These are phyloP conservation scores for Apocrypta bakeri DNA, from an alignment of 1,140 invertebrate genomes.

Conservation along the genomic window DNA sequence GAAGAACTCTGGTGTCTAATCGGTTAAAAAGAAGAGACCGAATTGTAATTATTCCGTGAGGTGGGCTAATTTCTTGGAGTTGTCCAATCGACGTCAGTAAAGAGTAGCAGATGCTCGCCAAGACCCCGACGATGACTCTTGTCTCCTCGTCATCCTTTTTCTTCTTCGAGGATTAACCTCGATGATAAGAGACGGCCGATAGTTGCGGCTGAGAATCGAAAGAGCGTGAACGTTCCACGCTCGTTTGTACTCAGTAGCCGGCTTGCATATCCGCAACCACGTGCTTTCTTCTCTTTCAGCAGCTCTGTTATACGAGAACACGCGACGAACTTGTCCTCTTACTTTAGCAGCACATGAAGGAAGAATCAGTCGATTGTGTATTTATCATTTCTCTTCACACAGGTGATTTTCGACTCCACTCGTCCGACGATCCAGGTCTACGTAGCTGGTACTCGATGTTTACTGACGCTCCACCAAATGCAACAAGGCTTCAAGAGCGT, in stretches of 20 bases:
- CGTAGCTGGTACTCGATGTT: background rate
- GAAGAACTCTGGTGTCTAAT: background rate
- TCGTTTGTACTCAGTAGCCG: background rate
- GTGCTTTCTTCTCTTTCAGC: slow-evolving; percentile 51
- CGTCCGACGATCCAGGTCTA: background rate
- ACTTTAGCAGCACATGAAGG: background rate
- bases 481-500: background rate
- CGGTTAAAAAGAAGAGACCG: background rate
- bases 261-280: slow-evolving; percentile 55
- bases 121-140: slow-evolving; percentile 47
- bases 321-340: slow-evolving; percentile 42
- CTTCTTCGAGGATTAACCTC: slow-evolving; percentile 8
- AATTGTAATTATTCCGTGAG: background rate
- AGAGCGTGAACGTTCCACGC: background rate
- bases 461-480: slow-evolving; percentile 25
- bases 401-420: background rate
- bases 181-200: background rate
- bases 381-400: slow-evolving; percentile 12
- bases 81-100: slow-evolving; percentile 41
- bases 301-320: slow-evolving; percentile 49
- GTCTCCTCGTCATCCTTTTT: slow-evolving; percentile 27
- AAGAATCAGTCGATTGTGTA: background rate
- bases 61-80: background rate
- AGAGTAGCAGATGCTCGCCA: slow-evolving; percentile 30
- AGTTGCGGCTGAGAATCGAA: background rate